Evolutionary conservation across 2,797 vertebrate genomes (phyloP), one percentile per base, ranked within the genome.

Genomic region (Aplochiton taeniatus): DNA sequence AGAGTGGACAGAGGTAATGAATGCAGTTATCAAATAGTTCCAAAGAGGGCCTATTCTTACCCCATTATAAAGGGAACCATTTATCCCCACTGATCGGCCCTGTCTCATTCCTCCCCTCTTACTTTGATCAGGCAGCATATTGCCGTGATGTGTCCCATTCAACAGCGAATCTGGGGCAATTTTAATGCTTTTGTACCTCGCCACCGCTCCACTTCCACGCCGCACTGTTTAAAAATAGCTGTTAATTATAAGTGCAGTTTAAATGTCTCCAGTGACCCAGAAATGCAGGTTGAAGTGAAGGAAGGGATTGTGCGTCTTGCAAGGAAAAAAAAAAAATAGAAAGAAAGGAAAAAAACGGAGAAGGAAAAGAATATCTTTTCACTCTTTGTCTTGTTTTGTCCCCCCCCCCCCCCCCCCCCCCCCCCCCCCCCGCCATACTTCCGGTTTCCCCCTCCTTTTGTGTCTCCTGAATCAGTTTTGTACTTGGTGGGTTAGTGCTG

Each of bases 201-300:
- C 95, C 95, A 96, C 92, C 95, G 95, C 94, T 98, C 95, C 94
- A 98, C 95, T 98, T 96, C 95, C 95, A 31, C 31, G 95, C 94
- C 93, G 81, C 89, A 89, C 94, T 95, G 95, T 98, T 98, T 98
- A 99, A 98, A 99, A 99, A 99, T 99, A 98, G 96, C 95, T 98
- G 95, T 98, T 99, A 99, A 99, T 99, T 99, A 98, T 98, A 98
- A 98, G 95, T 98, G 95, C 94, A 96, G 96, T 98, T 97, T 97
- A 98, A 98, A 97, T 96, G 96, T 96, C 96, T 98, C 95, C 95
- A 95, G 94, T 98, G 96, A 98, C 96, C 97, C 96, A 98, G 96
- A 99, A 99, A 98, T 96, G 94, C 95, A 98, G 96, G 95, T 97
- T 98, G 93, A 93, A 94, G 92, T 89, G 92, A 95, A 93, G 31